phyloP scores from a whole-genome alignment of 2,113 vertebrate species.

The Steatornis caripensis region DNA sequence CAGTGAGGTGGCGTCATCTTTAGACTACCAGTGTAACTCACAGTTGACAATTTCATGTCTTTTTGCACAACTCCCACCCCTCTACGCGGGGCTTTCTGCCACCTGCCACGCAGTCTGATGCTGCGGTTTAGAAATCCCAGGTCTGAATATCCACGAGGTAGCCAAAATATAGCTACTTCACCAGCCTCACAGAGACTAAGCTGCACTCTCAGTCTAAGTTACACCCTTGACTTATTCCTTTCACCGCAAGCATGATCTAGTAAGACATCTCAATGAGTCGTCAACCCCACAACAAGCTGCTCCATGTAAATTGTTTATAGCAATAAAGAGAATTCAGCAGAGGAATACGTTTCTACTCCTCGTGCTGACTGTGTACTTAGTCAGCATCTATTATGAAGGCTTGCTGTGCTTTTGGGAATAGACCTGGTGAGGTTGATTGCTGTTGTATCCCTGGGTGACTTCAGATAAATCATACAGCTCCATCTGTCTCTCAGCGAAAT shows the following conservation, averaged over 20 bases:
- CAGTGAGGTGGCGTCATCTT: neutral
- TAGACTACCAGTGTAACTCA: neutral
- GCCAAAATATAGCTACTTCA: neutral
- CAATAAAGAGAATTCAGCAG: neutral
- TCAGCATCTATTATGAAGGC: conserved; percentile 24
- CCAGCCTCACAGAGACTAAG: neutral
- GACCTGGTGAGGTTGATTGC: neutral
- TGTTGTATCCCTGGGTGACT: conserved; percentile 12
- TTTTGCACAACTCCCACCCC: neutral
- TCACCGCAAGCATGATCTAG: neutral
- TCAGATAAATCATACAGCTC: conserved; percentile 31
- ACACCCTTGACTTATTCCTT: neutral
- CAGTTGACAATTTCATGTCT: neutral
- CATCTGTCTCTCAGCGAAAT: conserved; percentile 12
- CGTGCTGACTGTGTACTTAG: neutral
- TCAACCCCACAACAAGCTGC: neutral
- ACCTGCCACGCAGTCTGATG: neutral
- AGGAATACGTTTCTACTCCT: neutral
- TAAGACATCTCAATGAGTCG: neutral
- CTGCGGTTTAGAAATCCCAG: neutral
- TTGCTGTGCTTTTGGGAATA: conserved; percentile 14
- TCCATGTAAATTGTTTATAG: neutral
- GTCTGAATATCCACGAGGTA: neutral
- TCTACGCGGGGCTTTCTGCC: neutral
- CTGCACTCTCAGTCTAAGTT: fast-evolving